A percentile compares a stretch with the other conserved stretches of the same genome.
phyloP scores from a whole-genome alignment of 2,113 vertebrate species.

The Nettapus auritus region DNA sequence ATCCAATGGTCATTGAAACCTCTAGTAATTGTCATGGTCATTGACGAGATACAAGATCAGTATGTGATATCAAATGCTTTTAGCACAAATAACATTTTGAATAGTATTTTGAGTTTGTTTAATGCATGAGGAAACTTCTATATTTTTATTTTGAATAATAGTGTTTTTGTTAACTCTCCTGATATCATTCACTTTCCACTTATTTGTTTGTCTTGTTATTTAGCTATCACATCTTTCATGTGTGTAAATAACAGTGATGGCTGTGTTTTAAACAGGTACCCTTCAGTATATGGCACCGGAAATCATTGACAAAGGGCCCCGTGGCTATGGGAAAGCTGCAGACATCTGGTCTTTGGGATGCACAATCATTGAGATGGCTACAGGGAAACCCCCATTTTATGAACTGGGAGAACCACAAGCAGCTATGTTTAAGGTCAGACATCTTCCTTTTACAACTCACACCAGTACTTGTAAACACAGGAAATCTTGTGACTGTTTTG shows the following conservation, averaged over 20 bases:
- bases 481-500: background rate
- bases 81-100: background rate
- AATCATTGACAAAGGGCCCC: constrained; percentile 97
- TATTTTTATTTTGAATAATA: background rate
- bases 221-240: background rate
- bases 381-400: constrained; percentile 96
- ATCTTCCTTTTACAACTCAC: background rate
- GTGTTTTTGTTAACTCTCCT: background rate
- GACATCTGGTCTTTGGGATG: constrained; percentile 99
- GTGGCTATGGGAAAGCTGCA: constrained; percentile 96
- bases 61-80: background rate
- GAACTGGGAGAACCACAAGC: constrained; percentile 98
- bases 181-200: background rate
- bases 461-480: background rate
- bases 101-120: background rate
- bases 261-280: constrained; percentile 83
- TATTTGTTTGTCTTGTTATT: background rate
- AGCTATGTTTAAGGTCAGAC: constrained; percentile 97
- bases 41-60: accelerated
- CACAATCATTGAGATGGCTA: constrained; percentile 99
- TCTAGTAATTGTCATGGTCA: background rate
- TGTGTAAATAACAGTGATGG: background rate
- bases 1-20: background rate
- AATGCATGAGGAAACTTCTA: background rate
- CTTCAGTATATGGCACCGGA: constrained; percentile 99